A percentile compares a stretch with the other conserved stretches of the same genome.
These are phyloP conservation scores for Drosophila mayaguana DNA, from an alignment of 2,888 invertebrate species.

Conservation along the genomic window DNA sequence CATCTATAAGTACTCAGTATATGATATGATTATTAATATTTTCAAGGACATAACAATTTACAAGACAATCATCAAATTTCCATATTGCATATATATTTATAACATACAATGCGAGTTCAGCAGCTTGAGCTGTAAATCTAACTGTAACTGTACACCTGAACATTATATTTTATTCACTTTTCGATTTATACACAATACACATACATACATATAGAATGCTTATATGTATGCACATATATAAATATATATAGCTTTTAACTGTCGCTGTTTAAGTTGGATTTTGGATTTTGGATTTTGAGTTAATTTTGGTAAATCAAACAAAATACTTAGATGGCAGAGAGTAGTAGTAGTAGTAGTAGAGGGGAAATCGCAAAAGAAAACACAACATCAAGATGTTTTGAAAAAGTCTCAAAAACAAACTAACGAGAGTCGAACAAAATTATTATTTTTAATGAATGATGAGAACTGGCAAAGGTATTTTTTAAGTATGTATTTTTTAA, in stretches of 20 bases:
- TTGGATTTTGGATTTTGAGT: slow-evolving; percentile 20
- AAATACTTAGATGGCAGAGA: slow-evolving; percentile 45
- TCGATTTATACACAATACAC: slow-evolving; percentile 15
- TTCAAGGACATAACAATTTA: slow-evolving; percentile 72
- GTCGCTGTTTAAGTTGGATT: slow-evolving; percentile 52
- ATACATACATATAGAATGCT: slow-evolving; percentile 8
- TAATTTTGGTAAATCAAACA: slow-evolving; percentile 41
- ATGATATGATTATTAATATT: slow-evolving; percentile 30
- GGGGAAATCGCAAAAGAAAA: slow-evolving; percentile 76
- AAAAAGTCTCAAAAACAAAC: slow-evolving; percentile 73
- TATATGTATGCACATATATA: slow-evolving; percentile 20
- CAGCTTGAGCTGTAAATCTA: slow-evolving; percentile 23
- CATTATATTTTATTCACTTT: slow-evolving; percentile 13
- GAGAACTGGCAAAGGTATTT: slow-evolving; percentile 23
- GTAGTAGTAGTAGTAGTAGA: slow-evolving; percentile 29
- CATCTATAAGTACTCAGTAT: slow-evolving; percentile 30
- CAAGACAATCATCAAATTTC: slow-evolving; percentile 70
- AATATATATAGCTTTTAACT: slow-evolving; percentile 17
- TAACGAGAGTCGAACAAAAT: slow-evolving; percentile 69
- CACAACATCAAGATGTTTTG: slow-evolving; percentile 83
- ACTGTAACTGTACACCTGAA: slow-evolving; percentile 45
- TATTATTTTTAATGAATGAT: slow-evolving; percentile 25
- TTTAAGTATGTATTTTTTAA: slow-evolving; percentile 12
- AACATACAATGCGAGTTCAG: slow-evolving; percentile 66
- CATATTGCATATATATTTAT: slow-evolving; percentile 43